Evolutionary conservation across 1,140 invertebrate genomes (phyloP).

Genomic region (Wiebesia pumilae): DNA sequence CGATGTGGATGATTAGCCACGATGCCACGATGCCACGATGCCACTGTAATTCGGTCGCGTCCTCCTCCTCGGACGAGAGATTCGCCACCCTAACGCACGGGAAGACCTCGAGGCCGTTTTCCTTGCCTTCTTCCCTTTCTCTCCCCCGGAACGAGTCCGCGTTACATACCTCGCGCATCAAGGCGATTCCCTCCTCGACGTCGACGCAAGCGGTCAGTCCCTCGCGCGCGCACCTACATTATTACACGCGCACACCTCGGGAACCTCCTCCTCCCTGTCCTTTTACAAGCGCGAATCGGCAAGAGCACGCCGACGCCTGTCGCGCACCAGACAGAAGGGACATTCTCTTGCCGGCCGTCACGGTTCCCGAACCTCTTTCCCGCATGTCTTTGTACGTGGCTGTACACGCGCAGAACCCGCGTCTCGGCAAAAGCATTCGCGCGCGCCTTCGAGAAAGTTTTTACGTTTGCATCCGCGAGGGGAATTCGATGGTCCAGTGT

Average conservation of each 20-base stretch:
- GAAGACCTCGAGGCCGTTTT: too few relatives aligned
- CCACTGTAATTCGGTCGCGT: too few relatives aligned
- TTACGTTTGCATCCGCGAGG: neutral
- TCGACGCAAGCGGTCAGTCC: too few relatives aligned
- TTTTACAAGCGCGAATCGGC: neutral
- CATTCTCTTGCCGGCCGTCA: constrained; percentile 43
- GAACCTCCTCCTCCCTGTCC: constrained; percentile 17
- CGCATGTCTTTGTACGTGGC: neutral
- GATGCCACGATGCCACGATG: too few relatives aligned
- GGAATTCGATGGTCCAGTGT: neutral
- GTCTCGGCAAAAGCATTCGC: neutral
- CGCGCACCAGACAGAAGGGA: neutral
- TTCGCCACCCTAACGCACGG: too few relatives aligned
- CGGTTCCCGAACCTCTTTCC: constrained; percentile 13
- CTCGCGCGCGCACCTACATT: too few relatives aligned
- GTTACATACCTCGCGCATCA: neutral
- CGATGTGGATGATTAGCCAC: too few relatives aligned
- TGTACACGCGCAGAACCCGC: neutral
- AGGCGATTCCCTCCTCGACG: neutral
- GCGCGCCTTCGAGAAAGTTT: neutral
- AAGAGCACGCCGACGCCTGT: too few relatives aligned
- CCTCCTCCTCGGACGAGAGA: too few relatives aligned
- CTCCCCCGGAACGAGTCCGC: neutral
- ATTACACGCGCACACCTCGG: constrained; percentile 8
- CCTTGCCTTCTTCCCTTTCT: too few relatives aligned